Evolutionary conservation across 2,797 vertebrate species (phyloP).

Genomic region (Galaxias olidus): DNA sequence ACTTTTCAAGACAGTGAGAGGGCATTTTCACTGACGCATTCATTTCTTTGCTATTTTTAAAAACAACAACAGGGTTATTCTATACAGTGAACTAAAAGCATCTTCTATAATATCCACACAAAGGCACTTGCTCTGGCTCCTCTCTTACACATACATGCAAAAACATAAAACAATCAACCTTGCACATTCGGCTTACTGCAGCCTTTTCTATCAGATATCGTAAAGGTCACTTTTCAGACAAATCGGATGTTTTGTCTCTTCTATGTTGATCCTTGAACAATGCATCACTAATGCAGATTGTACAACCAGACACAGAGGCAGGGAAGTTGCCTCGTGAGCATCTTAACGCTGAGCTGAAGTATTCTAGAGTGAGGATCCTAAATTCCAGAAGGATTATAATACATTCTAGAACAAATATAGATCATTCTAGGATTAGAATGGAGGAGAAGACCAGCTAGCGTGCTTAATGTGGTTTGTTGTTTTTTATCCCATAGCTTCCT

Average conservation of each 20-base stretch:
- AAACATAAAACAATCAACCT: no score
- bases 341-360: background rate
- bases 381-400: no score
- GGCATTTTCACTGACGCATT: constrained; percentile 38
- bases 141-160: no score
- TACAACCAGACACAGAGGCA: constrained; percentile 28
- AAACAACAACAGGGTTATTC: constrained; percentile 33
- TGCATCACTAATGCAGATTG: constrained; percentile 15
- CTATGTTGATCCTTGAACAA: constrained; percentile 16
- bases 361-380: background rate
- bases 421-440: no score
- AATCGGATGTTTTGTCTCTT: constrained; percentile 33
- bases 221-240: constrained; percentile 36
- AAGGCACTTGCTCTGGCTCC: constrained; percentile 7
- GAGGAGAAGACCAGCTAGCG: no score
- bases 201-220: no score
- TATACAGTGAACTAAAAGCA: constrained; percentile 39
- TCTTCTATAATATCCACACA: constrained; percentile 26
- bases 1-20: constrained; percentile 33
- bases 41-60: constrained; percentile 1
- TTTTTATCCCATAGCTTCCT: no score
- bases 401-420: no score
- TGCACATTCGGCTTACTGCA: no score
- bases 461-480: no score
- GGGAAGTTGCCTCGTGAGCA: constrained; percentile 1